Conservation (phyloP, 2,797 vertebrate genomes). For the Emys orbicularis region DNA sequence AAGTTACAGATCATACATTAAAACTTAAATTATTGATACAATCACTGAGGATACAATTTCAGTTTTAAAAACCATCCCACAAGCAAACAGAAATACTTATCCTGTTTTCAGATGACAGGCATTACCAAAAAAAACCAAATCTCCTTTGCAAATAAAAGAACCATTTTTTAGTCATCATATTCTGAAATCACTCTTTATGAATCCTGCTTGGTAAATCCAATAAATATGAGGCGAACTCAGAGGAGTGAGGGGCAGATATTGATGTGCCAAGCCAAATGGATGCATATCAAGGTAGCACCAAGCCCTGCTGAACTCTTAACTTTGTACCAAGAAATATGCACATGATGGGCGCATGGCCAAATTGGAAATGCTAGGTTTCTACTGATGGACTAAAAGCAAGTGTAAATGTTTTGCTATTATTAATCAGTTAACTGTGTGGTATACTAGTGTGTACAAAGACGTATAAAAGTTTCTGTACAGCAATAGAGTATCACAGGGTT, state of each 20-base stretch:
- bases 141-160: background rate
- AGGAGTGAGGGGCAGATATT: rapidly evolving
- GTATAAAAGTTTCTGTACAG: background rate
- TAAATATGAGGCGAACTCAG: background rate
- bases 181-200: background rate
- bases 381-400: conserved; percentile 8
- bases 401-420: background rate
- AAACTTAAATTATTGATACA: background rate
- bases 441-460: background rate
- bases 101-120: background rate
- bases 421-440: background rate
- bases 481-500: no score
- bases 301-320: conserved; percentile 21
- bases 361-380: background rate
- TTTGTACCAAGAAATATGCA: background rate
- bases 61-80: background rate
- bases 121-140: background rate
- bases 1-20: conserved; percentile 26
- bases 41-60: conserved; percentile 4
- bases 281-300: background rate
- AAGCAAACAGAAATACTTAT: background rate
- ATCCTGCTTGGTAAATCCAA: background rate
- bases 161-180: background rate
- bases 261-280: background rate
- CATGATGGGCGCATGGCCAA: background rate